Evolutionary conservation across 2,113 vertebrate species (phyloP), one percentile per base, ranked within the genome.

Genomic region (Protobothrops mucrosquamatus): DNA sequence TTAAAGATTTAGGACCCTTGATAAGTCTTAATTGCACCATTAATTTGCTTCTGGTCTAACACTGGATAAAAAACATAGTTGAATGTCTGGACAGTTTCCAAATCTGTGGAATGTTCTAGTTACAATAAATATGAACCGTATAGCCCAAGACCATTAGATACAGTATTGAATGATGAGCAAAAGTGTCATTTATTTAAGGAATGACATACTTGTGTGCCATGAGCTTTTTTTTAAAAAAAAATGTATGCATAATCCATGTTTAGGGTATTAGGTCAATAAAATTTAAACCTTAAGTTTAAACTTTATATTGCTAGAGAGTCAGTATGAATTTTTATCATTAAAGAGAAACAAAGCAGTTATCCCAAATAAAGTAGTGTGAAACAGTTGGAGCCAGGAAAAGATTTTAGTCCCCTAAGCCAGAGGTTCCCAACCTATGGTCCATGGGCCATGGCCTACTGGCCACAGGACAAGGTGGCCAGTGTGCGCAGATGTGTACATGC

Each of bases 1-100:
- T 86, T 91, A 92, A 95, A 97, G 96, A 96, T 95, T 96, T 95
- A 97, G 96, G 92, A 39, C 51, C 94, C 74, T 91, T 91, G 93
- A 96, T 96, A 96, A 96, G 93, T 92, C 95, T 59, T 96, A 96
- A 96, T 96, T 96, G 95, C 94, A 95, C 96, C 96, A 96, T 97
- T 96, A 97, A 96, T 96, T 97, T 96, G 85, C 91, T 92, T 96
- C 87, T 1, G 0, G 95, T 95, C 91, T 92, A 90, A 51, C 94
- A 92, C n/a, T 94, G 93, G 93, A 96, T 93, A 94, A 90, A 95
- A 95, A 94, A 94, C 92, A 93, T 90, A 93, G 93, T 92, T 92
- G 87, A 87, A 92, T 95, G 95, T 96, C 95, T 97, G 96, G 94
- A 95, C 12, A 24, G 2, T 90, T 93, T 95, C 94, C 94, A 95